phyloP scores from a whole-genome alignment of 2,888 invertebrate species.

The Conchocele bisecta region DNA sequence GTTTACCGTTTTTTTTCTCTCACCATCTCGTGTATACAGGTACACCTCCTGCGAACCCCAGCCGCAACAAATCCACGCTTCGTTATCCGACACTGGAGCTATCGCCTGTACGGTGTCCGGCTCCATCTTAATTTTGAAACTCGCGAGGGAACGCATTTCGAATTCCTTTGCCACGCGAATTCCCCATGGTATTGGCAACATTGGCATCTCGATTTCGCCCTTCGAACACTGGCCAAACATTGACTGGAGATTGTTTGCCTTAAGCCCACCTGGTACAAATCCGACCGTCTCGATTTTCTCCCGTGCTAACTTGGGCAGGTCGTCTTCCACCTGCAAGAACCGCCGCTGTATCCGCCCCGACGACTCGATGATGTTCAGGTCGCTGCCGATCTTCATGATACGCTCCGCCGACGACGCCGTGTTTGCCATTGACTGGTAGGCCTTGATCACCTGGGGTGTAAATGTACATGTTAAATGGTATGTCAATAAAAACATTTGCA shows the following conservation, averaged over 20 bases:
- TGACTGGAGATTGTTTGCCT: slow-evolving; percentile 50
- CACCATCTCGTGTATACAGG: slow-evolving; percentile 57
- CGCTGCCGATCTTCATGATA: slow-evolving; percentile 60
- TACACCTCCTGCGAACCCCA: slow-evolving; percentile 65
- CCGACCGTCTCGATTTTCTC: slow-evolving; percentile 56
- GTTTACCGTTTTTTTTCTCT: slow-evolving; percentile 52
- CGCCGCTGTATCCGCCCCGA: slow-evolving; percentile 59
- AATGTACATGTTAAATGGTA: no score
- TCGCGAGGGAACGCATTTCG: slow-evolving; percentile 58
- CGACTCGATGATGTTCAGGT: slow-evolving; percentile 56
- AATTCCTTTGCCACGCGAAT: slow-evolving; percentile 60
- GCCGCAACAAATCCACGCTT: slow-evolving; percentile 64
- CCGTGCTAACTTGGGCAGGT: slow-evolving; percentile 50
- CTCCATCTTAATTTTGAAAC: slow-evolving; percentile 48
- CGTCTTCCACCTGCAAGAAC: slow-evolving; percentile 63
- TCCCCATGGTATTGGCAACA: slow-evolving; percentile 64
- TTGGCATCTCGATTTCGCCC: slow-evolving; percentile 60
- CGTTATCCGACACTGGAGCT: slow-evolving; percentile 61
- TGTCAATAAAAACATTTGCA: no score
- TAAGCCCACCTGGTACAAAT: slow-evolving; percentile 58
- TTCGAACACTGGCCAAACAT: slow-evolving; percentile 64
- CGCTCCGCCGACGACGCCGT: slow-evolving; percentile 60
- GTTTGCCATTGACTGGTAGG: slow-evolving; percentile 55
- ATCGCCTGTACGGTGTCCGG: slow-evolving; percentile 65
- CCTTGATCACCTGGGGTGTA: slow-evolving; percentile 27